These are phyloP conservation scores for Lateolabrax maculatus DNA, from an alignment of 2,797 vertebrate species.

Conservation along the genomic window DNA sequence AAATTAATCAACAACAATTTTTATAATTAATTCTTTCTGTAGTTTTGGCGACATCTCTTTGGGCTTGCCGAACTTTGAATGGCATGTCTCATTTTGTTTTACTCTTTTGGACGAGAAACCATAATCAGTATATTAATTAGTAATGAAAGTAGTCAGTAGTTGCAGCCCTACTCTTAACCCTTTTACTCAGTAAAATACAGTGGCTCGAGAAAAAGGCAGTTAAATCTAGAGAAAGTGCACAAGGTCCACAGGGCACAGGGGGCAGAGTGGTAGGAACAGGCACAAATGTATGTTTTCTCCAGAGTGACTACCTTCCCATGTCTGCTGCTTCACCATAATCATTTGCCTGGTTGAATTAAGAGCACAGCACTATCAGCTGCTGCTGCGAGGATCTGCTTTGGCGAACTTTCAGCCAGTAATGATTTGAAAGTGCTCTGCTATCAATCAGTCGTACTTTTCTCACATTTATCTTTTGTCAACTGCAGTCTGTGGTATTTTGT, in stretches of 20 bases:
- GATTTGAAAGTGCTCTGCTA: not conserved
- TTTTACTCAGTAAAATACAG: not conserved
- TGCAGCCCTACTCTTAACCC: not conserved
- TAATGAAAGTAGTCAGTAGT: not conserved
- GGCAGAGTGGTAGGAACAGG: not conserved
- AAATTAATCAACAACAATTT: too few species aligned
- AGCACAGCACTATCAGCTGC: conserved; percentile 21
- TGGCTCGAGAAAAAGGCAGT: not conserved
- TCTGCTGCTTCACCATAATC: conserved; percentile 15
- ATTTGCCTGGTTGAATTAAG: conserved; percentile 21
- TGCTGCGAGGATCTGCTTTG: conserved; percentile 13
- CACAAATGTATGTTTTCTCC: conserved; percentile 18
- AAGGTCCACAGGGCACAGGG: too few species aligned
- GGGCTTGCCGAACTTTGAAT: not conserved
- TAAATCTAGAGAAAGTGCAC: not conserved
- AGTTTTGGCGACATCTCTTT: not conserved
- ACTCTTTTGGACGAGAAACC: not conserved
- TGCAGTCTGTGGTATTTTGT: not conserved
- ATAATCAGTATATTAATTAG: not conserved
- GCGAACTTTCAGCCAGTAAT: conserved; percentile 6
- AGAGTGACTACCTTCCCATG: not conserved
- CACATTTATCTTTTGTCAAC: not conserved
- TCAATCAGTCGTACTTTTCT: not conserved
- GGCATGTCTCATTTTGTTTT: not conserved
- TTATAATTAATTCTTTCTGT: not conserved